Percentiles rank a stretch among this genome's conserved stretches.
phyloP scores from a whole-genome alignment of 2,888 invertebrate genomes.

The Dicycla oo region DNA sequence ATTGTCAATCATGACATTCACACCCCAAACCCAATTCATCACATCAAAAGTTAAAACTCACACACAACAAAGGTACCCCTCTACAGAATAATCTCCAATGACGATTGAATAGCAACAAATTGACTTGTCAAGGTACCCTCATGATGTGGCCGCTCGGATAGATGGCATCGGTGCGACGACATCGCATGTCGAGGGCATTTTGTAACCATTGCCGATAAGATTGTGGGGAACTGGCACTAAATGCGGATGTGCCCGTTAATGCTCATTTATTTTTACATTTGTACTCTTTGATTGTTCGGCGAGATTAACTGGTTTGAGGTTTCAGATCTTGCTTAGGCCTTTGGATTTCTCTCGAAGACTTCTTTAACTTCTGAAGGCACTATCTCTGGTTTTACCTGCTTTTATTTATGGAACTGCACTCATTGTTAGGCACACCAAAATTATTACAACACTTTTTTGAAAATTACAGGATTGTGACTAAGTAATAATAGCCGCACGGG shows the following conservation, averaged over 20 bases:
- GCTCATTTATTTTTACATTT: conserved; percentile 60
- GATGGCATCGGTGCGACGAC: conserved; percentile 41
- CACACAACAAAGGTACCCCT: background rate
- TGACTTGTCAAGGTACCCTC: conserved; percentile 61
- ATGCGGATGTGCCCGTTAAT: conserved; percentile 63
- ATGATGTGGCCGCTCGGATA: conserved; percentile 55
- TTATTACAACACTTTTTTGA: too few relatives aligned
- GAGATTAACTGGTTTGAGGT: conserved; percentile 19
- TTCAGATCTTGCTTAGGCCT: conserved; percentile 6
- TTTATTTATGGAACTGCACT: background rate
- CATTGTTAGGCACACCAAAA: too few relatives aligned
- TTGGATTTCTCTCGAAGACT: background rate
- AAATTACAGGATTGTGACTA: too few relatives aligned
- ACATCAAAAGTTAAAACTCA: conserved; percentile 25
- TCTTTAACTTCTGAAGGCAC: background rate
- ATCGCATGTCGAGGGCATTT: conserved; percentile 63
- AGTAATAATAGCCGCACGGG: too few relatives aligned
- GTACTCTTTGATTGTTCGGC: conserved; percentile 40
- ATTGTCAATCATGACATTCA: background rate
- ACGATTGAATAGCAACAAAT: conserved; percentile 63
- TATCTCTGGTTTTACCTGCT: background rate
- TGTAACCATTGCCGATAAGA: conserved; percentile 60
- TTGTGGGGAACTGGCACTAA: conserved; percentile 56
- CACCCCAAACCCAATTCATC: conserved; percentile 26
- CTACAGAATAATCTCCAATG: conserved; percentile 51